A percentile compares a stretch with the other conserved stretches of the same genome.
Conservation (phyloP, 2,797 vertebrate genomes). For the Rhinophrynus dorsalis region DNA sequence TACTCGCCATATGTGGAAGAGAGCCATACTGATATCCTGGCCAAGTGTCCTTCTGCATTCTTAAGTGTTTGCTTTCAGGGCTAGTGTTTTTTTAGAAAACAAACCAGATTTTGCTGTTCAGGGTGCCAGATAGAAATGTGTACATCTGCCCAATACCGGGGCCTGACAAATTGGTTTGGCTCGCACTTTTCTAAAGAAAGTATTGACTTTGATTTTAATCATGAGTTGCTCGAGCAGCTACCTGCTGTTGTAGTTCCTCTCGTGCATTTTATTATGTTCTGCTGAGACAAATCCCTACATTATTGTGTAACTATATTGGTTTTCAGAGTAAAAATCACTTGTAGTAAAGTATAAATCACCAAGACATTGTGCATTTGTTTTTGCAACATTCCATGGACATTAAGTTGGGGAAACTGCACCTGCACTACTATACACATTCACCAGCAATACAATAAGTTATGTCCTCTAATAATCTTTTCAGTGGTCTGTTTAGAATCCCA, state of each 20-base stretch:
- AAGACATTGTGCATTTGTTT: no score
- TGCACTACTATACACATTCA: no score
- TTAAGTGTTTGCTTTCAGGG: slow-evolving; percentile 81
- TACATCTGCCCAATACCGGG: slow-evolving; percentile 73
- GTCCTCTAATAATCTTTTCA: no score
- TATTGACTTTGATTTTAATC: slow-evolving; percentile 73
- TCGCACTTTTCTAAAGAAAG: slow-evolving; percentile 70
- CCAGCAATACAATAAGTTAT: no score
- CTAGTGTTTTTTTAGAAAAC: slow-evolving; percentile 75
- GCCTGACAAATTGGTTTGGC: slow-evolving; percentile 78
- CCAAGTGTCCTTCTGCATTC: slow-evolving; percentile 78
- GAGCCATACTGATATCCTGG: slow-evolving; percentile 70
- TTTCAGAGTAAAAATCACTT: slow-evolving; percentile 26
- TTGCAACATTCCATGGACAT: no score
- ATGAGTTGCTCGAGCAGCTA: slow-evolving; percentile 64
- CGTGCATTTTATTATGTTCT: slow-evolving; percentile 54
- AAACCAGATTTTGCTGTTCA: slow-evolving; percentile 78
- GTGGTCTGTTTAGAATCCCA: no score
- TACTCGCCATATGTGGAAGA: slow-evolving; percentile 70
- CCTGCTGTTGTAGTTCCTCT: slow-evolving; percentile 66
- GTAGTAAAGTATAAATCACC: slow-evolving; percentile 9
- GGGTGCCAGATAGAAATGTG: slow-evolving; percentile 72
- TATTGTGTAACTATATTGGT: slow-evolving; percentile 35
- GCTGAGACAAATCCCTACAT: slow-evolving; percentile 47
- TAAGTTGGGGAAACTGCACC: no score